phyloP scores from a whole-genome alignment of 2,888 invertebrate species.

The Coelopa pilipes region DNA sequence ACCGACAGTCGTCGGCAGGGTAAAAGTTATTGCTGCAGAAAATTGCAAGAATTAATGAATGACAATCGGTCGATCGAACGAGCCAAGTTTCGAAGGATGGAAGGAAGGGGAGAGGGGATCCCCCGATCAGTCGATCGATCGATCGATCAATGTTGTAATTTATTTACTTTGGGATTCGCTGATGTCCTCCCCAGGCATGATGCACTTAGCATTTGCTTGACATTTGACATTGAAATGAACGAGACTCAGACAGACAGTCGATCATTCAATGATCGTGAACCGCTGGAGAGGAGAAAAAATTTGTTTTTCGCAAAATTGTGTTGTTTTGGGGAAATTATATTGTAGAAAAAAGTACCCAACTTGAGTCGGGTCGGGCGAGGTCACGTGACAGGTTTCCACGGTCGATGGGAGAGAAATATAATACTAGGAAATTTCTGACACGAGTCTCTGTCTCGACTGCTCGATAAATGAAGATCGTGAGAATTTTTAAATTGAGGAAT shows the following conservation, averaged over 20 bases:
- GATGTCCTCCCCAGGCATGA: background rate
- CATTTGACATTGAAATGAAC: slow-evolving; percentile 22
- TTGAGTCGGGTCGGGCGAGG: too few relatives aligned
- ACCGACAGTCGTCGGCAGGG: slow-evolving; percentile 6
- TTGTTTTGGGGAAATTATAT: too few relatives aligned
- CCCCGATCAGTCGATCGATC: slow-evolving; percentile 9
- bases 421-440: too few relatives aligned
- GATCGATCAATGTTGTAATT: slow-evolving; percentile 32
- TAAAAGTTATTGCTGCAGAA: slow-evolving; percentile 22
- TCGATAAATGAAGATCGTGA: too few relatives aligned
- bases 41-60: slow-evolving; percentile 24
- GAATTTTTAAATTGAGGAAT: too few relatives aligned
- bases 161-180: slow-evolving; percentile 19
- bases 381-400: too few relatives aligned
- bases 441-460: too few relatives aligned
- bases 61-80: background rate
- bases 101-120: background rate
- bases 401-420: too few relatives aligned
- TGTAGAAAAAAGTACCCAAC: too few relatives aligned
- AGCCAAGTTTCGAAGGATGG: background rate
- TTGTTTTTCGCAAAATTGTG: too few relatives aligned
- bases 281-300: too few relatives aligned
- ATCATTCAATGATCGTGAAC: too few relatives aligned
- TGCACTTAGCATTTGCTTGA: background rate
- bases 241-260: background rate